Percentiles rank a stretch among this genome's conserved stretches.
phyloP scores from a whole-genome alignment of 2,888 invertebrate genomes.

The Andrena haemorrhoa region DNA sequence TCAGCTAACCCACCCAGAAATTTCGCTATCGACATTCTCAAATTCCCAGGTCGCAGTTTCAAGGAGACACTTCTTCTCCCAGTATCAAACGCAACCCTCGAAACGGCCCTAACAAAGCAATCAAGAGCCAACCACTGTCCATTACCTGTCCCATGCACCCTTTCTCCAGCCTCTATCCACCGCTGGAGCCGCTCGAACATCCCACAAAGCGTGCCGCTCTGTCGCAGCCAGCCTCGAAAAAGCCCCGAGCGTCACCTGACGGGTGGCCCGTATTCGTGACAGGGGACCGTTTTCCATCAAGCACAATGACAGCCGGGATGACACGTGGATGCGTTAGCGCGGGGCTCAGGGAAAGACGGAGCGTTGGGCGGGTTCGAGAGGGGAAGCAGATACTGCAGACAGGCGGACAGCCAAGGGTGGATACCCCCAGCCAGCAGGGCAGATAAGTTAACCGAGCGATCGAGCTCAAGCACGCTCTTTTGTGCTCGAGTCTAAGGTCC shows the following conservation, averaged over 20 bases:
- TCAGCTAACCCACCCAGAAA: background rate
- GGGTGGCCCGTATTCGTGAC: constrained; percentile 27
- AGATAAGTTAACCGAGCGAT: constrained; percentile 66
- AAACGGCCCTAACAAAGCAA: background rate
- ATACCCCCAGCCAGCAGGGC: constrained; percentile 13
- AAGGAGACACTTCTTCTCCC: too few relatives aligned
- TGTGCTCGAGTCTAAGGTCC: constrained; percentile 68
- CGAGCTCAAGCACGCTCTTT: constrained; percentile 58
- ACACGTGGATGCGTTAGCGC: constrained; percentile 42
- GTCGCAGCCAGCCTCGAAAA: background rate
- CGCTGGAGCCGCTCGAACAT: background rate
- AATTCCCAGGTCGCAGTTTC: too few relatives aligned
- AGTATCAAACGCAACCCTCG: too few relatives aligned
- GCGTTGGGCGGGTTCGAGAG: constrained; percentile 33
- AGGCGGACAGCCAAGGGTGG: constrained; percentile 10
- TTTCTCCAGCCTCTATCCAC: background rate
- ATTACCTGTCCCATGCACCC: background rate
- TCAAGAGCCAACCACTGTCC: background rate
- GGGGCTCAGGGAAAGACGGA: constrained; percentile 7
- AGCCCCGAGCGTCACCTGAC: constrained; percentile 40
- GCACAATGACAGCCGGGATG: constrained; percentile 25
- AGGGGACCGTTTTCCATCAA: constrained; percentile 34
- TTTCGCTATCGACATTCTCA: background rate
- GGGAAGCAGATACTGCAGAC: background rate
- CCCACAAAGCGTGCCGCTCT: constrained; percentile 9